Evolutionary conservation across 64 coral and sea anemone genomes (phyloP).

Genomic region (Anthopleura sola): DNA sequence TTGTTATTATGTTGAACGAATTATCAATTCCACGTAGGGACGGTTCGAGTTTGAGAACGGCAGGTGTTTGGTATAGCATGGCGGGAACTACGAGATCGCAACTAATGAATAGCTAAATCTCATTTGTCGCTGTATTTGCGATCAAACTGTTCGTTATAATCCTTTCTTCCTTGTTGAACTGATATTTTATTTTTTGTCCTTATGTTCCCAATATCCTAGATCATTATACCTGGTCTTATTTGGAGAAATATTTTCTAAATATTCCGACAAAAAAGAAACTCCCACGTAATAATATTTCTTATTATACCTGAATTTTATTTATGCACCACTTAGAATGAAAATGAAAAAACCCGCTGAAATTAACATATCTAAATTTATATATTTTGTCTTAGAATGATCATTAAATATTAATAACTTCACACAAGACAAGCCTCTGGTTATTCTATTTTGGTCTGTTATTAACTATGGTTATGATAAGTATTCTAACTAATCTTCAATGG

Average conservation of each 20-base stretch:
- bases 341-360: not conserved
- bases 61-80: not conserved
- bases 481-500: not conserved
- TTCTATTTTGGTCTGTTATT: not conserved
- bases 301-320: not conserved
- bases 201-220: not conserved
- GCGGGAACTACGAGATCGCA: no score
- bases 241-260: not conserved
- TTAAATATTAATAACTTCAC: not conserved
- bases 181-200: not conserved
- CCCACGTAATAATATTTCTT: not conserved
- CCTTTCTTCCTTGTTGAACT: not conserved
- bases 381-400: not conserved
- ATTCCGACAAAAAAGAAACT: not conserved
- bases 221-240: not conserved
- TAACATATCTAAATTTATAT: slow-evolving; percentile 2
- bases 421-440: not conserved
- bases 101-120: not conserved
- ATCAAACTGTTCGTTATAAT: not conserved
- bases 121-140: not conserved
- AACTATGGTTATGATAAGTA: not conserved
- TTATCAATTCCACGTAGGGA: not conserved
- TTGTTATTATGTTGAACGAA: not conserved
- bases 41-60: not conserved
- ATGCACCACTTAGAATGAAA: not conserved